These are phyloP conservation scores for Sitobion miscanthi DNA, from an alignment of 1,140 invertebrate genomes.

Conservation along the genomic window DNA sequence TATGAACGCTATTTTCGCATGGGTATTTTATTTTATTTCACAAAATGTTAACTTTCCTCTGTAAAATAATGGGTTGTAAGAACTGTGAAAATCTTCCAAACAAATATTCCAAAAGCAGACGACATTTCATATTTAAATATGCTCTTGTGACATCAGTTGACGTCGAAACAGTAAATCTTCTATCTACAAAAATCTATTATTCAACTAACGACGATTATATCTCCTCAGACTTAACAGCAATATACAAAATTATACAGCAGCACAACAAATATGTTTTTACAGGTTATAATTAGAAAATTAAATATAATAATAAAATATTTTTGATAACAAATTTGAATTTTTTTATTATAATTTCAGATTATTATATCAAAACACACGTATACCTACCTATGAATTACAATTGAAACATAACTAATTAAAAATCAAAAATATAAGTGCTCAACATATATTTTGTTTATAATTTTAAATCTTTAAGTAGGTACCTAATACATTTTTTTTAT, in stretches of 20 bases:
- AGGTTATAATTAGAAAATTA: neutral
- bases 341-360: neutral
- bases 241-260: neutral
- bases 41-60: too few species aligned
- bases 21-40: too few species aligned
- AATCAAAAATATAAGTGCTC: neutral
- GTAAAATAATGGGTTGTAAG: too few species aligned
- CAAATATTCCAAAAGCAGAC: neutral
- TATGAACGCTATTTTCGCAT: too few species aligned
- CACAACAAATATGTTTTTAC: neutral
- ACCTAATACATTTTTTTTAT: neutral
- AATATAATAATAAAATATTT: neutral
- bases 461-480: neutral
- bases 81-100: neutral
- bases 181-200: neutral
- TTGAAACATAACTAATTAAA: neutral
- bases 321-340: neutral
- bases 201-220: neutral
- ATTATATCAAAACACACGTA: neutral
- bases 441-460: neutral
- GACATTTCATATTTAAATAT: neutral
- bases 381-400: neutral
- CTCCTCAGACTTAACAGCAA: neutral
- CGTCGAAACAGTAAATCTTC: neutral
- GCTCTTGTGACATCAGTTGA: neutral